Base-by-base conservation (phyloP, 2,113 vertebrate genomes). In the Pogona vitticeps region DNA sequence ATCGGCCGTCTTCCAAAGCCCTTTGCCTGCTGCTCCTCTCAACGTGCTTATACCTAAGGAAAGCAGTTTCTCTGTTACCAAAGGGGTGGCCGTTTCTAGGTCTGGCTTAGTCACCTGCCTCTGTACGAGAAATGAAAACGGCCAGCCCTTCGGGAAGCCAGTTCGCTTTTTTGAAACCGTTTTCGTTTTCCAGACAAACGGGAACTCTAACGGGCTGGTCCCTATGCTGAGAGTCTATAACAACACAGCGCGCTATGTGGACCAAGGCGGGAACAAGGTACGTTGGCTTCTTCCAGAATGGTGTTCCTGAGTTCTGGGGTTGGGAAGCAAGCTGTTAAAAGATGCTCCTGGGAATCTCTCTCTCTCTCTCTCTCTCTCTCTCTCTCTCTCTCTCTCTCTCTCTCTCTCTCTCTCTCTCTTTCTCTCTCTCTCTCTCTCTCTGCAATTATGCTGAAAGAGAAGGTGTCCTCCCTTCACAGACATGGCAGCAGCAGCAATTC, bases 211-310 rank as follows among this genome's bases (percentile, higher is more conserved):
- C 2, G 98, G 98, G 58, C 94, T 99, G 6, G 98, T 99, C 40
- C 98, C 98, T 0, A 99, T 99, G 98, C 96, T 99, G 75, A 96
- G 98, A 70, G 98, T 99, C 6, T 99, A 98, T 94, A 99, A 99
- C 92, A 99, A 99, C 94, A 99, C 98, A 0, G 98, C 98, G 14
- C 98, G 98, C 2, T 99, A 99, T 14, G 98, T 99, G 90, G 98
- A 99, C 86, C 98, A 99, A 80, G 98, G 98, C 1, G 98, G 98
- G 36, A 99, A 99, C 95, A 99, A 99, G 98, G 98, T 99, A 91
- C 61, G 80, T 2, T 61, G 21, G 83, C 7, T 82, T 40, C 63
- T 14, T 56, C 0, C 2, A 0, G 4, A 59, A 59, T 18, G 14
- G 13, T 59, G 58, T 59, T n/a, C n/a, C n/a, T n/a, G 58, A 18